Conservation (phyloP, 1,140 invertebrate genomes). For the Gryon sp. region DNA sequence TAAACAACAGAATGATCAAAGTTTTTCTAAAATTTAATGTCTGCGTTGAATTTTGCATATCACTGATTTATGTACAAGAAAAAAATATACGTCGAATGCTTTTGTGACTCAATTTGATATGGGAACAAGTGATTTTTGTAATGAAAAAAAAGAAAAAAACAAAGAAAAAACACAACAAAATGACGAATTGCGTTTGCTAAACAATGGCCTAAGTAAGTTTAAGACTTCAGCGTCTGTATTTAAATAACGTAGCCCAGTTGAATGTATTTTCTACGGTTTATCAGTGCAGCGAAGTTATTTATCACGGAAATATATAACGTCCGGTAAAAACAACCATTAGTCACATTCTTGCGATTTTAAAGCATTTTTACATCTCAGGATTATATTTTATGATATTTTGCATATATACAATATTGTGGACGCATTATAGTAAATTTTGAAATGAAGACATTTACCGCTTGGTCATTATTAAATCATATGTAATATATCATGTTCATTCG, state of each 20-base stretch:
- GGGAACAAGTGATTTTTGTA: no score
- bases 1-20: no score
- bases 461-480: constrained; percentile 34
- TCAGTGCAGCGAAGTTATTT: constrained; percentile 53
- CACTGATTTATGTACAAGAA: no score
- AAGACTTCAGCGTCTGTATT: constrained; percentile 48
- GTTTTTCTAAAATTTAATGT: no score
- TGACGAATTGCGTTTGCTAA: constrained; percentile 39
- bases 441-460: constrained; percentile 16
- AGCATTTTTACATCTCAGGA: constrained; percentile 65
- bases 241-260: constrained; percentile 41
- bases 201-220: constrained; percentile 62
- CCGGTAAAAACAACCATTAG: constrained; percentile 38
- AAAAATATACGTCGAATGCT: no score
- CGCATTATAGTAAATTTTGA: constrained; percentile 16
- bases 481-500: constrained; percentile 35
- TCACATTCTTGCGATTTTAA: constrained; percentile 51
- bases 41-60: no score
- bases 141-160: constrained; percentile 1
- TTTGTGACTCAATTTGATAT: no score
- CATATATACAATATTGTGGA: constrained; percentile 27
- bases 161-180: constrained; percentile 17
- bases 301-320: constrained; percentile 55
- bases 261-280: constrained; percentile 57
- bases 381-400: constrained; percentile 61